These are phyloP conservation scores for Dryoscopus gambensis DNA, from an alignment of 2,113 vertebrate genomes.

Conservation along the genomic window DNA sequence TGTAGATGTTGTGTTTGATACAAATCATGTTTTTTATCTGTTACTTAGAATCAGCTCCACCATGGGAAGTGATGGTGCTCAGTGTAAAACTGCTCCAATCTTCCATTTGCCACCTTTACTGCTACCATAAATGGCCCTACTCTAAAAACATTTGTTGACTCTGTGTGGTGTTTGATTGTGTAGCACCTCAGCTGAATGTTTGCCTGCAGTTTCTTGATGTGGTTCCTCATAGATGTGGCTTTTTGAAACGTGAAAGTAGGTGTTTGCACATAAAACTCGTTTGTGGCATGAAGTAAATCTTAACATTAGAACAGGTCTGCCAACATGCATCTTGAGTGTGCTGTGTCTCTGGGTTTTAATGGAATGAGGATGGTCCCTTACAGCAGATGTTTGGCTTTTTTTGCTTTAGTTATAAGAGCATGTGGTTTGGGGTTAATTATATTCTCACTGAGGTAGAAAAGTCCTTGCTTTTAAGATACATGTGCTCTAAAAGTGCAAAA, in stretches of 20 bases:
- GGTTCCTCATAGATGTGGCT: slow-evolving; percentile 66
- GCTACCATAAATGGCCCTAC: slow-evolving; percentile 39
- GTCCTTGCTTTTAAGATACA: background rate
- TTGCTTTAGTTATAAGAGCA: background rate
- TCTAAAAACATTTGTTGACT: slow-evolving; percentile 10
- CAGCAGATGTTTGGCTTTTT: background rate
- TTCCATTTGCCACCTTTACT: background rate
- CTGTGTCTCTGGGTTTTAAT: background rate
- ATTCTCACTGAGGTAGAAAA: background rate
- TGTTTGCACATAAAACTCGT: slow-evolving; percentile 13
- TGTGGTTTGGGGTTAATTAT: background rate
- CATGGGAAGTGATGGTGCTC: background rate
- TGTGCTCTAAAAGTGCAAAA: background rate
- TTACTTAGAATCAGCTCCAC: background rate
- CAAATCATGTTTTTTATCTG: background rate
- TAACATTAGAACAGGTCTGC: background rate
- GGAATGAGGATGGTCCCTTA: background rate
- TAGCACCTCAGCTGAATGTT: slow-evolving; percentile 45
- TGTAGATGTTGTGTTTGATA: background rate
- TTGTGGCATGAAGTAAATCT: background rate
- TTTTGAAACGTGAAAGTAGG: slow-evolving; percentile 39
- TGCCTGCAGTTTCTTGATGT: slow-evolving; percentile 67
- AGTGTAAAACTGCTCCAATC: background rate
- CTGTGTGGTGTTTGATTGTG: background rate
- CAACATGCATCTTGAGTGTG: background rate